These are phyloP conservation scores for Myiozetetes cayanensis DNA, from an alignment of 2,113 vertebrate genomes.

Conservation along the genomic window DNA sequence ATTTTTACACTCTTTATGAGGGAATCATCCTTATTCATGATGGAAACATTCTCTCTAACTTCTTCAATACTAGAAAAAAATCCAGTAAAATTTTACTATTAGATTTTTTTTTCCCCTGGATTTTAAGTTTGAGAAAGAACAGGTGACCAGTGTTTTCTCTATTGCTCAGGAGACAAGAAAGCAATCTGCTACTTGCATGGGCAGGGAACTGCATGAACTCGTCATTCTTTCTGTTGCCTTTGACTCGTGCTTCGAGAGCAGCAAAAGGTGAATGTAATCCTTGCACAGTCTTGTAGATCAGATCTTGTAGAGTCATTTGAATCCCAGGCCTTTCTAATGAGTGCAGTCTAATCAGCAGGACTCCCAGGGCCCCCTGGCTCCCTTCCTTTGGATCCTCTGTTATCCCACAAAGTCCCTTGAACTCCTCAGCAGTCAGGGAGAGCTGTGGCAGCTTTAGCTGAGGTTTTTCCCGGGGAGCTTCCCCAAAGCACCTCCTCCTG, in stretches of 20 bases:
- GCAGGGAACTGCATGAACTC: background rate
- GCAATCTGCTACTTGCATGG: background rate
- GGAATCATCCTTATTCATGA: background rate
- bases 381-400: fast-evolving
- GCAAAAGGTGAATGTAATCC: background rate
- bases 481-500: background rate
- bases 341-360: background rate
- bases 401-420: background rate
- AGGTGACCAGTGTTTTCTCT: background rate
- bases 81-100: background rate
- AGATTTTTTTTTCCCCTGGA: background rate
- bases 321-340: background rate
- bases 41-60: background rate
- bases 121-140: background rate
- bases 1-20: background rate
- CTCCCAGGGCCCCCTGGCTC: background rate
- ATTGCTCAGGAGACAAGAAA: background rate
- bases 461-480: background rate
- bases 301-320: background rate
- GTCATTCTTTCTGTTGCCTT: background rate
- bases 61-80: background rate
- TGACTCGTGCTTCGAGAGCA: background rate
- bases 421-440: background rate
- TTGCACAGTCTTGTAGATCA: background rate
- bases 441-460: background rate